A percentile compares a stretch with the other conserved stretches of the same genome.
Conservation (phyloP, 2,888 invertebrate species). For the Tinea trinotella region DNA sequence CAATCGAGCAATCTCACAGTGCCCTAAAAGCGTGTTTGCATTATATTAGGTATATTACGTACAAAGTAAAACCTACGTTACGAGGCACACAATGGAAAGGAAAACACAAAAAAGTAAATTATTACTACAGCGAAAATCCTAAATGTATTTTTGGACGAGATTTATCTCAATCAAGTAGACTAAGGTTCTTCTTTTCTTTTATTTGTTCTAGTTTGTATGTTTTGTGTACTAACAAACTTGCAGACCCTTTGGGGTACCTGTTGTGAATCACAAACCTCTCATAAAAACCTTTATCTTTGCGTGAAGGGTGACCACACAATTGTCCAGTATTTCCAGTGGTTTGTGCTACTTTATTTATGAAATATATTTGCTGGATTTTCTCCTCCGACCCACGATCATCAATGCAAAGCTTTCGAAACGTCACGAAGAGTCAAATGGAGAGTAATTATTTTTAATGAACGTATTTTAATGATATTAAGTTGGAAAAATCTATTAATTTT, state of each 20-base stretch:
- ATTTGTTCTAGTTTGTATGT: not conserved
- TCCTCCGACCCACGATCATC: too few species aligned
- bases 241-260: not conserved
- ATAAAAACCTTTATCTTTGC: constrained; percentile 6
- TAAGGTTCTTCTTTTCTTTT: not conserved
- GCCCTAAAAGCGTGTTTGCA: too few species aligned
- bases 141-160: not conserved
- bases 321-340: too few species aligned
- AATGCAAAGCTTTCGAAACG: too few species aligned
- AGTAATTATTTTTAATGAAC: too few species aligned
- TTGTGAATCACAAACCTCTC: constrained; percentile 14
- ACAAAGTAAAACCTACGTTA: not conserved
- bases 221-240: not conserved
- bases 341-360: too few species aligned
- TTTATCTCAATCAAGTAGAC: constrained; percentile 9
- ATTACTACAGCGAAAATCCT: not conserved
- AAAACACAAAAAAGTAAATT: not conserved
- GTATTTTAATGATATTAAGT: too few species aligned
- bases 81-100: not conserved
- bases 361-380: too few species aligned
- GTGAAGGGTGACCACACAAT: not conserved
- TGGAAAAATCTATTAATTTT: too few species aligned
- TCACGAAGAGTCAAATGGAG: too few species aligned
- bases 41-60: too few species aligned
- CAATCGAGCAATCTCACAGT: too few species aligned